Conservation (phyloP, 2,888 invertebrate species). For the Mesopsocus fuscifrons region DNA sequence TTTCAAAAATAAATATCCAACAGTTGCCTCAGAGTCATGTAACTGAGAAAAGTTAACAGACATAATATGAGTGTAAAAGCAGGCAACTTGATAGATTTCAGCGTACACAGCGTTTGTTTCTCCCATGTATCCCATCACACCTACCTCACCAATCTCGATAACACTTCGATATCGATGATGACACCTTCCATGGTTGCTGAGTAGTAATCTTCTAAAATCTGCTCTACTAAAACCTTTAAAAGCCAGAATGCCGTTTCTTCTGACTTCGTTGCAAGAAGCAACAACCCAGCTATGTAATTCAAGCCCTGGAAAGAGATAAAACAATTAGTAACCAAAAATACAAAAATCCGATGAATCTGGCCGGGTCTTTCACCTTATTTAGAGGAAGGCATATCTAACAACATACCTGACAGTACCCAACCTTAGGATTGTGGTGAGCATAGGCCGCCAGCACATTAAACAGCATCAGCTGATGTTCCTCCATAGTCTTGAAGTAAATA, state of each 20-base stretch:
- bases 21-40: too few species aligned
- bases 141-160: constrained; percentile 61
- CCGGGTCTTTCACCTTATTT: too few species aligned
- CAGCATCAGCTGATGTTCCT: constrained; percentile 52
- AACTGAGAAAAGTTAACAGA: too few species aligned
- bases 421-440: constrained; percentile 67
- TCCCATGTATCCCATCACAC: too few species aligned
- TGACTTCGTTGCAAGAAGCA: constrained; percentile 68
- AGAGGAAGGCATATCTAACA: constrained; percentile 3
- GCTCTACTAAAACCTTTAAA: constrained; percentile 69
- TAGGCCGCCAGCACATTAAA: constrained; percentile 75
- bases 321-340: constrained; percentile 11
- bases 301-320: constrained; percentile 68
- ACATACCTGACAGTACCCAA: constrained; percentile 71
- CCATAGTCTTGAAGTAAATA: constrained; percentile 63
- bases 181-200: constrained; percentile 77
- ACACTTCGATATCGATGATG: constrained; percentile 72
- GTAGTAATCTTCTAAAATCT: constrained; percentile 74
- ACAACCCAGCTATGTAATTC: constrained; percentile 77
- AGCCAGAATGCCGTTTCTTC: constrained; percentile 90
- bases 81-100: too few species aligned
- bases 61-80: too few species aligned
- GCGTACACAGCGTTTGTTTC: too few species aligned
- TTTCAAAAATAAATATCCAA: too few species aligned
- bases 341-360: neutral